These are phyloP conservation scores for Cardiocondyla obscurior DNA, from an alignment of 1,140 invertebrate genomes.

Conservation along the genomic window DNA sequence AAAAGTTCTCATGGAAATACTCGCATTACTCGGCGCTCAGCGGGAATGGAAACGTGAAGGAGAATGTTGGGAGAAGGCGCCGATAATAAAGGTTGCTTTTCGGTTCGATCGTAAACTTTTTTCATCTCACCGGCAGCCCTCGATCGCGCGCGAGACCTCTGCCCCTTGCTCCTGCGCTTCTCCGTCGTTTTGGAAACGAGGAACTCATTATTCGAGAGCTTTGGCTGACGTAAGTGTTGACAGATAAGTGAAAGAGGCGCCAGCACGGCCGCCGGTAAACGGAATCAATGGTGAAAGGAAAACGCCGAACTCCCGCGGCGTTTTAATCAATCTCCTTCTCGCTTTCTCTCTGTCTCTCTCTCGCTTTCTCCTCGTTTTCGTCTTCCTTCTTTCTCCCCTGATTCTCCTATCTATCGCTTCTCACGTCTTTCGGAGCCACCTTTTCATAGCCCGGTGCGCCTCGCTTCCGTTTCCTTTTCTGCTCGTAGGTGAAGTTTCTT, in stretches of 20 bases:
- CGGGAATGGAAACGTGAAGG: not conserved
- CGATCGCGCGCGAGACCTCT: not conserved
- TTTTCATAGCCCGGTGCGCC: slow-evolving; percentile 46
- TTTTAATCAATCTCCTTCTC: slow-evolving; percentile 73
- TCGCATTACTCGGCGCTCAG: slow-evolving; percentile 15
- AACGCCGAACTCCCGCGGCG: slow-evolving; percentile 65
- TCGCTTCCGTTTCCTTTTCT: slow-evolving; percentile 55
- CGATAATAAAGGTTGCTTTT: slow-evolving; percentile 61
- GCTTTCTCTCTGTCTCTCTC: not conserved
- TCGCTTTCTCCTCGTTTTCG: not conserved
- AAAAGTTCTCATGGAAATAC: slow-evolving; percentile 53
- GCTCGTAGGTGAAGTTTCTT: slow-evolving; percentile 30
- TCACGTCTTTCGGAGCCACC: slow-evolving; percentile 31
- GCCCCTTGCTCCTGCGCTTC: not conserved
- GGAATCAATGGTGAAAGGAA: slow-evolving; percentile 69
- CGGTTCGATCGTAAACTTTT: slow-evolving; percentile 71
- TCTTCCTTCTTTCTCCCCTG: not conserved
- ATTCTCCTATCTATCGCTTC: slow-evolving; percentile 30
- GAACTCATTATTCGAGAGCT: slow-evolving; percentile 65
- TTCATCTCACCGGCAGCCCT: slow-evolving; percentile 63
- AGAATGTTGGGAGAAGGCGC: slow-evolving; percentile 10
- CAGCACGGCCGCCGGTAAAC: slow-evolving; percentile 52
- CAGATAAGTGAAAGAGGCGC: slow-evolving; percentile 68
- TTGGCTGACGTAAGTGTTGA: slow-evolving; percentile 69
- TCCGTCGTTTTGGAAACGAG: slow-evolving; percentile 48